phyloP scores from a whole-genome alignment of 2,113 vertebrate genomes.

The Puma concolor region DNA sequence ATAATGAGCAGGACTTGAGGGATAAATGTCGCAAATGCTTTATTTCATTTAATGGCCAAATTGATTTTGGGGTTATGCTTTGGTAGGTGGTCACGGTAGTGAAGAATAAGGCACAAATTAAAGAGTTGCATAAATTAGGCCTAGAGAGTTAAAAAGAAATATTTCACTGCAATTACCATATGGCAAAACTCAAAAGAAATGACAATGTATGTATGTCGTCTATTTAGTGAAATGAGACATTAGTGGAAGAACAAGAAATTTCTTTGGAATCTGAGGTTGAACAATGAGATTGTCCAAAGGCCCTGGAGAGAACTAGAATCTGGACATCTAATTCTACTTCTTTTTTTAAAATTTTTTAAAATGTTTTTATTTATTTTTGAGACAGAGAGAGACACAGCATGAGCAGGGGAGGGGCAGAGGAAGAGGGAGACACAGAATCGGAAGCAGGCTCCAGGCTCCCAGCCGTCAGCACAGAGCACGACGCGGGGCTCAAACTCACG shows the following conservation, averaged over 20 bases:
- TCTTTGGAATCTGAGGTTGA: neutral
- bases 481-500: no score
- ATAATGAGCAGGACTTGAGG: neutral
- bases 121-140: neutral
- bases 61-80: neutral
- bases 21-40: neutral
- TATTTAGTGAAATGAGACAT: neutral
- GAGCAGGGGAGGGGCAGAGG: no score
- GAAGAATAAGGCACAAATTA: neutral
- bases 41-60: neutral
- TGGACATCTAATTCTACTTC: neutral
- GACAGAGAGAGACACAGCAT: no score
- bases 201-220: neutral
- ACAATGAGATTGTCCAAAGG: neutral
- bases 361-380: no score
- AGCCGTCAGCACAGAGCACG: no score
- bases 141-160: neutral
- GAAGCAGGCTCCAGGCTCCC: no score
- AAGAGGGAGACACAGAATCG: no score
- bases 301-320: neutral
- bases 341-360: accelerated
- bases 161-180: neutral
- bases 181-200: neutral
- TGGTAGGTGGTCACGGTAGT: neutral
- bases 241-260: neutral